These are phyloP conservation scores for Acleris emargana DNA, from an alignment of 2,888 invertebrate genomes.

Conservation along the genomic window DNA sequence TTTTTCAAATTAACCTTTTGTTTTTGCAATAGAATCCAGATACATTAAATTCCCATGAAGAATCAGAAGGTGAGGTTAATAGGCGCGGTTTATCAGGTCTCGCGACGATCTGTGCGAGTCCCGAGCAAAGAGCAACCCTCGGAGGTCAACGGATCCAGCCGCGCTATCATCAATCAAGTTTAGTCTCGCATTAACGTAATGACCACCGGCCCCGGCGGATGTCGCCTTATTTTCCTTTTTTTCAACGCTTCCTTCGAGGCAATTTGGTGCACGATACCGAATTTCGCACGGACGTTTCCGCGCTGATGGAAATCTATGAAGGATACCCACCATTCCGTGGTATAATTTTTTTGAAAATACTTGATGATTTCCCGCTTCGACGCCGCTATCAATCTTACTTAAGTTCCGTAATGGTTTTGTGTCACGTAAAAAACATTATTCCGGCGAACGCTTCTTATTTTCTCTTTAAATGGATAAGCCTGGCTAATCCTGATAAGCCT, in stretches of 20 bases:
- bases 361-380: constrained; percentile 55
- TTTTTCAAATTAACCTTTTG: background rate
- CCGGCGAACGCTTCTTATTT: constrained; percentile 48
- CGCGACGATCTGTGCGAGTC: constrained; percentile 2
- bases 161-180: constrained; percentile 79
- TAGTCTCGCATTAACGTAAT: constrained; percentile 83
- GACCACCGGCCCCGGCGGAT: constrained; percentile 77
- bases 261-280: constrained; percentile 75
- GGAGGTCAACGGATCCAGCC: constrained; percentile 57
- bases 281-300: constrained; percentile 69
- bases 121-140: constrained; percentile 32
- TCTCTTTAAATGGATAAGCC: constrained; percentile 53
- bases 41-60: background rate
- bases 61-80: background rate
- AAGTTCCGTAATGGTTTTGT: constrained; percentile 52
- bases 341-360: constrained; percentile 43
- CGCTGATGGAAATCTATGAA: constrained; percentile 78
- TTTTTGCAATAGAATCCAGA: background rate
- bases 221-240: constrained; percentile 79
- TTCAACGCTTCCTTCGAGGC: constrained; percentile 57
- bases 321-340: constrained; percentile 60
- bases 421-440: constrained; percentile 51
- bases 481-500: constrained; percentile 52
- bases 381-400: constrained; percentile 62
- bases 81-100: constrained; percentile 15